Percentiles rank a stretch among this genome's conserved stretches.
Evolutionary conservation across 2,797 vertebrate species (phyloP).

Genomic region (Agapornis canus): DNA sequence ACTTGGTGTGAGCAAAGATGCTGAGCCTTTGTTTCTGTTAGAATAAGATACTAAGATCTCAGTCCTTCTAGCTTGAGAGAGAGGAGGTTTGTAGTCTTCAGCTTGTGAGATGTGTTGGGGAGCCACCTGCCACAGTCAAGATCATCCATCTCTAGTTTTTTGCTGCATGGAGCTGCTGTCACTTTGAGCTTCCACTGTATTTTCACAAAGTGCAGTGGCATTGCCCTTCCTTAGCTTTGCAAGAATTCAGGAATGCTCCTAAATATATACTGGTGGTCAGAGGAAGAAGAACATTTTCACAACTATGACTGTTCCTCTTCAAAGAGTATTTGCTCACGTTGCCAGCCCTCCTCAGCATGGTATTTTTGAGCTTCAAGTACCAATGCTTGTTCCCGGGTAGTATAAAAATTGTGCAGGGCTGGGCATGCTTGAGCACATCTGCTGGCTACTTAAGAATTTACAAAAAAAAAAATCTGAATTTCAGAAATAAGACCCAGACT

Average conservation of each 20-base stretch:
- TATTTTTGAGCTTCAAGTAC: background rate
- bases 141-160: background rate
- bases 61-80: background rate
- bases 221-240: background rate
- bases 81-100: background rate
- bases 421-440: background rate
- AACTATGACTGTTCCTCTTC: background rate
- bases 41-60: background rate
- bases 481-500: background rate
- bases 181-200: background rate
- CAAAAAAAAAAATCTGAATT: background rate
- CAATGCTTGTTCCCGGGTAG: accelerated
- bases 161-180: accelerated
- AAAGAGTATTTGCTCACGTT: background rate
- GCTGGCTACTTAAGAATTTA: background rate
- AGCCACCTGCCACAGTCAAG: background rate
- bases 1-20: background rate
- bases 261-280: too few species aligned
- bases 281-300: background rate
- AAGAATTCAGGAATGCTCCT: accelerated
- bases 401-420: accelerated
- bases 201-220: accelerated
- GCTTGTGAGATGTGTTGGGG: background rate
- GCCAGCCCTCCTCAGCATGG: accelerated
- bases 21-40: background rate